Conservation (phyloP, 1,140 invertebrate genomes). For the Calosoma granatense region DNA sequence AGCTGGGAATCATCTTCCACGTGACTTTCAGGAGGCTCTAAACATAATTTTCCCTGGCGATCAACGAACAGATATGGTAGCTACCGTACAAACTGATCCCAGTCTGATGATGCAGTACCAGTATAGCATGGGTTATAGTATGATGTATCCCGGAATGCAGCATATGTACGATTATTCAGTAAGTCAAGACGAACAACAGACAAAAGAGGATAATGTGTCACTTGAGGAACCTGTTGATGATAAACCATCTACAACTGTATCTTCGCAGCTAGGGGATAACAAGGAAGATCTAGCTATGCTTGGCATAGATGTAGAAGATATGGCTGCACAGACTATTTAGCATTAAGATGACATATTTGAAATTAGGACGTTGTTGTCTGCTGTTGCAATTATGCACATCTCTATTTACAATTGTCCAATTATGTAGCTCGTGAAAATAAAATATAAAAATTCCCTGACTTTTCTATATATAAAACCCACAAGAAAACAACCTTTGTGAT, state of each 20-base stretch:
- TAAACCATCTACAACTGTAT: slow-evolving; percentile 14
- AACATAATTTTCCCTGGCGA: slow-evolving; percentile 55
- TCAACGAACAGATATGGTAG: slow-evolving; percentile 23
- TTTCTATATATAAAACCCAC: too few species aligned
- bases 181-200: slow-evolving; percentile 3
- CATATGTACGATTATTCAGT: slow-evolving; percentile 19
- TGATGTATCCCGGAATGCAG: slow-evolving; percentile 15
- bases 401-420: too few species aligned
- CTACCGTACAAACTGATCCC: slow-evolving; percentile 18
- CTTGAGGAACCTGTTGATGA: slow-evolving; percentile 10
- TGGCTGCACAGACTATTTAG: slow-evolving; percentile 43
- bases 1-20: slow-evolving; percentile 37
- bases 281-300: slow-evolving; percentile 57
- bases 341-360: neutral
- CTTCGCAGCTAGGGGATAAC: slow-evolving; percentile 38
- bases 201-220: slow-evolving; percentile 11
- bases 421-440: too few species aligned
- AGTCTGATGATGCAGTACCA: slow-evolving; percentile 22
- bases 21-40: slow-evolving; percentile 58
- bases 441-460: too few species aligned
- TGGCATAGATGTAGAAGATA: slow-evolving; percentile 56
- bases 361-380: neutral
- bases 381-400: neutral
- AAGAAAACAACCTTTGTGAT: too few species aligned
- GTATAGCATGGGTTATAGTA: slow-evolving; percentile 13